Evolutionary conservation across 1,140 invertebrate genomes (phyloP), one percentile per base, ranked within the genome.

Genomic region (Asobara japonica): DNA sequence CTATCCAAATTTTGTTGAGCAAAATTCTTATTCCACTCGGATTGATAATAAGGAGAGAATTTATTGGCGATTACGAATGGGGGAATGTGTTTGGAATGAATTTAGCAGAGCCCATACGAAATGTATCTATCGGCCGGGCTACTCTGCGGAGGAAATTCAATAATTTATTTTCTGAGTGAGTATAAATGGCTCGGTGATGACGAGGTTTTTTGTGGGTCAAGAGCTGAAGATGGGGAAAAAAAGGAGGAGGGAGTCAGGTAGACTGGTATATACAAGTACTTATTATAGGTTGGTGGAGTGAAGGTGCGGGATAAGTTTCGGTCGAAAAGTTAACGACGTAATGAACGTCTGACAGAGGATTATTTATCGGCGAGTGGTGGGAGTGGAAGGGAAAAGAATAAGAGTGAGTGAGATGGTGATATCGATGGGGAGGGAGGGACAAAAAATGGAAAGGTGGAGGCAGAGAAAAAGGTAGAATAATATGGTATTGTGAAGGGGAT

Each of bases 281-380:
- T 56, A 56, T 56, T 56, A 56, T 56, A 27, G 51, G 51, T 18
- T 56, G 51, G 60, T n/a, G 61, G 69, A 65, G 60, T 20, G 64
- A 60, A 48, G 16, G 56, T 60, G 51, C 65, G 36, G 64, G 45
- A 73, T 76, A 76, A 73, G 31, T 72, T 76, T 64, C 65, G 71
- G 45, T 69, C 65, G 56, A 76, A 60, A 76, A 76, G 71, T 76
- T 76, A 76, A 76, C 71, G 69, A 76, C 71, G 74, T 76, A 76
- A 76, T 76, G 71, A 76, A 76, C 74, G 71, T 76, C 71, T 73
- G 74, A 73, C 71, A 71, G 74, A 76, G 74, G 74, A 76, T 76
- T 76, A 76, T 73, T 73, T 73, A 73, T 73, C 62, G 69, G 30
- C 36, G 41, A 51, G 41, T 73, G 69, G 71, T 48, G 65, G 71